These are phyloP conservation scores for Sussaba pulchella DNA, from an alignment of 2,888 invertebrate species.

Conservation along the genomic window DNA sequence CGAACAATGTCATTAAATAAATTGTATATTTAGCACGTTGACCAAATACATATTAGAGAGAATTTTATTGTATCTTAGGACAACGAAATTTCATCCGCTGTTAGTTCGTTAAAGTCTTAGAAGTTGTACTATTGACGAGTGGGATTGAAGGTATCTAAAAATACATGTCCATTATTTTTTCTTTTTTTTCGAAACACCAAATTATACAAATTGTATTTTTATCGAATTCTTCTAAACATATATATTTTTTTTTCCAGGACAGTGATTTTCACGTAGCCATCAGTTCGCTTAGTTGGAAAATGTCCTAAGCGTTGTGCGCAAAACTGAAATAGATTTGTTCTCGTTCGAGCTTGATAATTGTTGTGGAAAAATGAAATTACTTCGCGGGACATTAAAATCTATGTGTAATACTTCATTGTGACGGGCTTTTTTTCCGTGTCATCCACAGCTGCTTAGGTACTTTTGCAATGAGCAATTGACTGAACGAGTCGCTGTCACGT, in stretches of 20 bases:
- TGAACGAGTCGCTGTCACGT: slow-evolving; percentile 65
- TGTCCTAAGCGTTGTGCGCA: slow-evolving; percentile 28
- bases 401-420: slow-evolving; percentile 10
- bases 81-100: slow-evolving; percentile 60
- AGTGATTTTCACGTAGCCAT: slow-evolving; percentile 28
- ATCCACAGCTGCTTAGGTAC: slow-evolving; percentile 52
- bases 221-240: slow-evolving; percentile 18
- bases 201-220: slow-evolving; percentile 46
- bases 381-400: slow-evolving; percentile 10
- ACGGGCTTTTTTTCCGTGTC: background rate
- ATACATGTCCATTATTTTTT: background rate
- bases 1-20: slow-evolving; percentile 54
- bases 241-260: slow-evolving; percentile 8
- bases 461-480: slow-evolving; percentile 65
- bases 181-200: slow-evolving; percentile 14
- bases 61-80: slow-evolving; percentile 69
- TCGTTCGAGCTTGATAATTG: slow-evolving; percentile 5
- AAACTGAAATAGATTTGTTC: background rate
- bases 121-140: slow-evolving; percentile 32
- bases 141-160: slow-evolving; percentile 42
- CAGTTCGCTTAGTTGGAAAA: slow-evolving; percentile 58
- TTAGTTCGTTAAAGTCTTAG: slow-evolving; percentile 48
- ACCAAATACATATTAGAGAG: slow-evolving; percentile 74
- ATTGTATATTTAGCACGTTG: slow-evolving; percentile 74
- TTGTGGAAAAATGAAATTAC: slow-evolving; percentile 1